Evolutionary conservation across 2,888 invertebrate genomes (phyloP), one percentile per base, ranked within the genome.

Genomic region (Urechis unicinctus): DNA sequence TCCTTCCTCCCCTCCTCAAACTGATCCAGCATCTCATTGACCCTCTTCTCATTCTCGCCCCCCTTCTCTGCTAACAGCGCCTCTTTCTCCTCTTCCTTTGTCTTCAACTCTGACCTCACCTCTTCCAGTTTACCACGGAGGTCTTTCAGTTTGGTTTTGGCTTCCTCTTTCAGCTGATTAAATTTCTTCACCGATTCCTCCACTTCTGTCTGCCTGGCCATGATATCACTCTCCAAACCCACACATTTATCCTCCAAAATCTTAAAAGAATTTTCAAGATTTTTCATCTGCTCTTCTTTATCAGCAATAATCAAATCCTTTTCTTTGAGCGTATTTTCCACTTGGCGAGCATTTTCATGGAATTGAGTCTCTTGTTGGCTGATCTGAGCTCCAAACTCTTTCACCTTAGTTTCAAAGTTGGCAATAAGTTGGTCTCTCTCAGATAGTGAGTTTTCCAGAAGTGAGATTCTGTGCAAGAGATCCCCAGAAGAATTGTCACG

Each of bases 1-100:
- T 68, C 72, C 13, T 63, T 59, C 22, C 65, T 64, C n/a, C 71
- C 60, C 5, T 64, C 64, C 28, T 63, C 60, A 28, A 52, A 46
- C 3, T 49, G 50, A 13, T 53, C 59, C 22, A 29, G 29, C 43
- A 50, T 1, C 70, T 64, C 58, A 70, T 69, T 56, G 9, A 36
- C 9, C 9, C 9, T 36, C 17, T 36, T 17, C 9, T 36, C 36
- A n/a, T 26, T 52, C 43, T 52, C 24, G 17, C 25, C 42, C 17
- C 24, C 24, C 42, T 29, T 50, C 21, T 6, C 6, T 21, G 9
- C 6, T 9, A 25, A 24, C 3, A 36, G 31, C n/a, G 9, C 24
- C 50, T 47, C n/a, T 21, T 17, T 50, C n/a, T 36, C 9, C 50
- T 25, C 3, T 31, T 5, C 5, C n/a, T 31, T 31, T 4, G 4